Conservation (phyloP, 2,113 vertebrate species). For the Pycnonotus jocosus region DNA sequence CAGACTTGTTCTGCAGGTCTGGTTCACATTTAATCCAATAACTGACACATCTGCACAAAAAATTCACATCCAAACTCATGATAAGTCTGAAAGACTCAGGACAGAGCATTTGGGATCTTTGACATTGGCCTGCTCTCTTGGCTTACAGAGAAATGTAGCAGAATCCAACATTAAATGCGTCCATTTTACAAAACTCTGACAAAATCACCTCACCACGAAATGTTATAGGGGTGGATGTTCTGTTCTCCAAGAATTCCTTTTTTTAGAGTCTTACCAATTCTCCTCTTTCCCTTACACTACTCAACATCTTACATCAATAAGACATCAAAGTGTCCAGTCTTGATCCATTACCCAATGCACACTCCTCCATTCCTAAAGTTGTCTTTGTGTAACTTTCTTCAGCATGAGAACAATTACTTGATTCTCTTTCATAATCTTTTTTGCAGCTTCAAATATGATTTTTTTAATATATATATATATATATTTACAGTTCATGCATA, state of each 20-base stretch:
- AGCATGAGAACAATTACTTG: background rate
- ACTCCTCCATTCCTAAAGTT: background rate
- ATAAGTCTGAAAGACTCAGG: background rate
- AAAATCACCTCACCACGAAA: background rate
- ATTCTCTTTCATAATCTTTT: background rate
- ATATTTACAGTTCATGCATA: background rate
- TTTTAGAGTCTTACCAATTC: background rate
- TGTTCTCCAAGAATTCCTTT: background rate
- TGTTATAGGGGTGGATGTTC: background rate
- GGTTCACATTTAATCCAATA: background rate
- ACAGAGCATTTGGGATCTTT: background rate
- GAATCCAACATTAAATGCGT: background rate
- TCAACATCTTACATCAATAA: background rate
- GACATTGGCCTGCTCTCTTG: background rate
- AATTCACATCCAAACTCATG: background rate
- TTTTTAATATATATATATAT: background rate
- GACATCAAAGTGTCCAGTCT: background rate
- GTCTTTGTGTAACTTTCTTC: background rate
- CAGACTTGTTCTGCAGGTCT: background rate
- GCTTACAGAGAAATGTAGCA: rapidly evolving
- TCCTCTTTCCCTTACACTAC: background rate
- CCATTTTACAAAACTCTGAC: background rate
- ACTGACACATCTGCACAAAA: background rate
- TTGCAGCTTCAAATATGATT: background rate
- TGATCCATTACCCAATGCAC: background rate